Percentiles rank a stretch among this genome's conserved stretches.
These are phyloP conservation scores for Conchocele bisecta DNA, from an alignment of 2,888 invertebrate genomes.

Conservation along the genomic window DNA sequence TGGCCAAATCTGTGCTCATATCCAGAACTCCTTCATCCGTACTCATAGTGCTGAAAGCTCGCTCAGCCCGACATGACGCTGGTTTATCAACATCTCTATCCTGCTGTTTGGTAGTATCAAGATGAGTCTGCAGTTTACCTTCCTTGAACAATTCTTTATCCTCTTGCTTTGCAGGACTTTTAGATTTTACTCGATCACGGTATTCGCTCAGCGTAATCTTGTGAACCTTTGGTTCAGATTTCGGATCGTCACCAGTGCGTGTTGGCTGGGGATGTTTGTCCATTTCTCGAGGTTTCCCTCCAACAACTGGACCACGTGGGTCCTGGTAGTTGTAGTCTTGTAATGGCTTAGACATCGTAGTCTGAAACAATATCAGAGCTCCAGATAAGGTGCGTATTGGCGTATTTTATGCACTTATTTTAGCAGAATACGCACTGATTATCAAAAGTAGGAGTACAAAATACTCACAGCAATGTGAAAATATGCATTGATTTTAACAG, in stretches of 20 bases:
- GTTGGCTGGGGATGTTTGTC: background rate
- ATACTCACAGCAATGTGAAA: no score
- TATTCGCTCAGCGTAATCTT: slow-evolving; percentile 48
- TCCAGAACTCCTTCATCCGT: slow-evolving; percentile 15
- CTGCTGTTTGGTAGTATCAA: background rate
- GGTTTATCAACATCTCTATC: background rate
- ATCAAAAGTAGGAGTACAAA: no score
- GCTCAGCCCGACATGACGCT: no score
- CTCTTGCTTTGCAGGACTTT: slow-evolving; percentile 27
- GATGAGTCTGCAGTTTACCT: background rate
- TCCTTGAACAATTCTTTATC: background rate
- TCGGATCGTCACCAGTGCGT: background rate
- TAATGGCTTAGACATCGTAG: slow-evolving; percentile 33
- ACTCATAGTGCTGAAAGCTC: slow-evolving; percentile 6
- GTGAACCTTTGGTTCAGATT: slow-evolving; percentile 17
- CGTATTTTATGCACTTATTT: no score
- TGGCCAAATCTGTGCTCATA: slow-evolving; percentile 48
- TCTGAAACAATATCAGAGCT: no score
- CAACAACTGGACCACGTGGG: background rate
- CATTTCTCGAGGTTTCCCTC: background rate
- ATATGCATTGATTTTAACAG: no score
- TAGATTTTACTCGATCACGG: slow-evolving; percentile 39
- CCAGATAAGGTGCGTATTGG: no score
- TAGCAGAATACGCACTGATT: no score
- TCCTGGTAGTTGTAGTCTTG: slow-evolving; percentile 52